Percentiles rank a stretch among this genome's conserved stretches.
Evolutionary conservation across 2,888 invertebrate species (phyloP).

Genomic region (Drosophila borealis): DNA sequence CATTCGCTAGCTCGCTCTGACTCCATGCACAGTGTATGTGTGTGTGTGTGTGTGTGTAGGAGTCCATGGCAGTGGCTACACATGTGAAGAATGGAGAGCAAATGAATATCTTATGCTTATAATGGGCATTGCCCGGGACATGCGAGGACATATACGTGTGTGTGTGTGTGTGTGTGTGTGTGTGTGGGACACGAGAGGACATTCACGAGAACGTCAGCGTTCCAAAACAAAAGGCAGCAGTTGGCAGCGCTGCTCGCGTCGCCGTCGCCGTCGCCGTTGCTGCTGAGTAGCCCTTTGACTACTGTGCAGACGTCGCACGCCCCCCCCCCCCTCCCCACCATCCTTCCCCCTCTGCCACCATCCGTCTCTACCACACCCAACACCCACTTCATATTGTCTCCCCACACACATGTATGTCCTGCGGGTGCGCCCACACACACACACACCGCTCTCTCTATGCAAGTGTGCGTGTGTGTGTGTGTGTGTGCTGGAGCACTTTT

Average conservation of each 20-base stretch:
- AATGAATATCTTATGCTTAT: constrained; percentile 81
- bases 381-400: constrained; percentile 66
- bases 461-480: constrained; percentile 40
- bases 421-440: constrained; percentile 38
- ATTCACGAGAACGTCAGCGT: constrained; percentile 31
- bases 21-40: neutral
- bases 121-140: constrained; percentile 81
- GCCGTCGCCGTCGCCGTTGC: constrained; percentile 28
- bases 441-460: constrained; percentile 21
- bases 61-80: constrained; percentile 75
- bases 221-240: constrained; percentile 25
- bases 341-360: neutral
- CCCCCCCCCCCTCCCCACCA: neutral
- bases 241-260: constrained; percentile 20
- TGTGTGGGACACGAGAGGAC: constrained; percentile 9
- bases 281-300: constrained; percentile 72
- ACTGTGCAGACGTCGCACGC: constrained; percentile 45
- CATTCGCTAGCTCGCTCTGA: constrained; percentile 64
- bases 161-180: constrained; percentile 4
- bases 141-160: constrained; percentile 16
- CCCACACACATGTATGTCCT: constrained; percentile 64
- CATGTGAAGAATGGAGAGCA: constrained; percentile 80
- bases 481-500: constrained; percentile 67
- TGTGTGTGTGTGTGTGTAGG: constrained; percentile 24
- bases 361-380: neutral